Evolutionary conservation across 2,888 invertebrate species (phyloP).

Genomic region (Lasioglossum lativentre): DNA sequence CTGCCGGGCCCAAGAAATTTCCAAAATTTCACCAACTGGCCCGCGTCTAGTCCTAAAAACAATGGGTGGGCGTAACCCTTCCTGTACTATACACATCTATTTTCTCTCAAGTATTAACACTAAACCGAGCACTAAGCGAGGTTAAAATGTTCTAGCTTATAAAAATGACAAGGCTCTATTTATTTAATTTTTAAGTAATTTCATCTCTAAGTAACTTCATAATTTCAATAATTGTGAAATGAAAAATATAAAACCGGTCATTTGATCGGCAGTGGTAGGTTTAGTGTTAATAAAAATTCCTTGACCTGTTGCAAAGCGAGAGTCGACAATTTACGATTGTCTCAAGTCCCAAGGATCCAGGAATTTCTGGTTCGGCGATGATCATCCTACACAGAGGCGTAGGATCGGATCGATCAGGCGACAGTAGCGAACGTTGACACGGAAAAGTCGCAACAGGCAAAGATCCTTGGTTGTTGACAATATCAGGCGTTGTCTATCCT

Average conservation of each 20-base stretch:
- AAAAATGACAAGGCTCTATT: too few species aligned
- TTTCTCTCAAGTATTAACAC: neutral
- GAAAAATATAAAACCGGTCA: too few species aligned
- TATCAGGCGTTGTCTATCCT: constrained; percentile 30
- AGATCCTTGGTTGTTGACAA: constrained; percentile 20
- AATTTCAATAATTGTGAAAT: too few species aligned
- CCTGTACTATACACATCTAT: neutral
- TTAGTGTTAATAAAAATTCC: too few species aligned
- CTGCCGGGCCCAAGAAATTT: constrained; percentile 13
- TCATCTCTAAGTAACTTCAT: too few species aligned
- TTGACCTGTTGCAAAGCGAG: too few species aligned
- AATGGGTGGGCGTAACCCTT: neutral
- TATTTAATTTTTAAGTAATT: too few species aligned
- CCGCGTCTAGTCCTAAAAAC: neutral
- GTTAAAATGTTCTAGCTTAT: too few species aligned
- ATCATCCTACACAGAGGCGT: neutral
- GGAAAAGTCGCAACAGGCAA: neutral
- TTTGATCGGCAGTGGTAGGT: too few species aligned
- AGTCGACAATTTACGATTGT: too few species aligned
- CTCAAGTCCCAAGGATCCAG: too few species aligned
- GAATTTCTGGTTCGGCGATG: neutral
- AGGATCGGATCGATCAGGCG: neutral
- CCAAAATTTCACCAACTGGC: neutral
- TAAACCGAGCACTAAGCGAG: too few species aligned
- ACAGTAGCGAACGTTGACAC: neutral